Base-by-base conservation (phyloP, 2,888 invertebrate genomes). In the Hesperia comma region DNA sequence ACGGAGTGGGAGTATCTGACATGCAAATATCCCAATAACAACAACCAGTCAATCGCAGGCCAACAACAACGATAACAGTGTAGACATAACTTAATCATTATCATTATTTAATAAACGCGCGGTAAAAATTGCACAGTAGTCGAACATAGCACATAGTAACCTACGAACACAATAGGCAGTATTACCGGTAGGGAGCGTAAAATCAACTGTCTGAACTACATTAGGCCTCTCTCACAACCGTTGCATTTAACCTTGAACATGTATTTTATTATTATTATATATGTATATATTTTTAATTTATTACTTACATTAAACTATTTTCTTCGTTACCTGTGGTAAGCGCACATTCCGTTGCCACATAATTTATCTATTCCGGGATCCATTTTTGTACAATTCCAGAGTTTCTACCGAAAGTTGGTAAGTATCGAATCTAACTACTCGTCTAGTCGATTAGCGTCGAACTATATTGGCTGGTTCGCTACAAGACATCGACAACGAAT, bases 171-270 rank as follows among this genome's bases (percentile, higher is more conserved):
- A 89, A 86, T 85, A 85, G 90, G 90, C 80, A 88, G 88, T 87
- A 79, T 83, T 81, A 77, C 77, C 72, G 77, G 80, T 43, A 76
- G 81, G 81, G 83, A 86, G 85, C 79, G 61, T 67, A 81, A 88
- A 84, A 79, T 72, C 72, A 61, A 49, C 77, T 82, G 85, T 81
- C 79, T 83, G 78, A 76, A 85, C 87, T 89, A 90, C 83, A 70
- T 85, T 91, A 92, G 92, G 92, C 92, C 90, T 88, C 88, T 85
- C 85, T 92, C 92, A 92, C 92, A 92, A 92, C 92, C 92, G 83
- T 86, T 79, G 86, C 88, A 77, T 80, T 67, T 69, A 68, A 67
- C 15, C 37, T 63, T 71, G 58, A 68, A 67, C 68, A 67, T 68
- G 60, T 54, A 66, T 63, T 68, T 64, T 53, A 54, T 61, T 66